Evolutionary conservation across 2,113 vertebrate species (phyloP), one percentile per base, ranked within the genome.

Genomic region (Nothoprocta perdicaria): DNA sequence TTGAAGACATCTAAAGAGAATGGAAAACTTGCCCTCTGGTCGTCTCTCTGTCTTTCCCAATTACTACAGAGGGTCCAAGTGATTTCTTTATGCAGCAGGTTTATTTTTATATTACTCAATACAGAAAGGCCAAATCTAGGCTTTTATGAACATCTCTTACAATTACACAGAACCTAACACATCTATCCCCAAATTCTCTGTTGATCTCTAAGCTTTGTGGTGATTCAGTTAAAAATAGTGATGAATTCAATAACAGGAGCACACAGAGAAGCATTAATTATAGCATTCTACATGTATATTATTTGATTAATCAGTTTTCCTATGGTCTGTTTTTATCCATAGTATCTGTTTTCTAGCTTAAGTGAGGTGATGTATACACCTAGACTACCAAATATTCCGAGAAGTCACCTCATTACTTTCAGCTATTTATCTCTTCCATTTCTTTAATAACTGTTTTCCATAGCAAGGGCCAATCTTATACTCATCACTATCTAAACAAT

Each of bases 41-140:
- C 29, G 13, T 24, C 43, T 5, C 2, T 31, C 2, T 75, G 31
- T 41, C 31, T 62, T 84, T 79, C 67, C 10, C 21, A 43, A 53
- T 76, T 45, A 16, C 50, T 69, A 6, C 6, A 67, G 23, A 79
- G 9, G 1, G 3, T 23, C 40, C 33, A 46, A 31, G 12, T 67
- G 31, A 78, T 67, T 77, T 13, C 21, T 4, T 41, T 58, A 53
- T 1, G 1, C 18, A 17, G 1, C 0, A 1, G 14, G 12, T 79
- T 89, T 87, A n/a, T 9, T 60, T 73, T 43, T 53, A 10, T 4
- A 21, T 18, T 84, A 62, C 7, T 83, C 9, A 57, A 41, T 6
- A 13, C 46, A n/a, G 75, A 14, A 91, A 83, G 13, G 35, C 29
- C 79, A 18, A 43, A 6, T 52, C 21, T 78, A 73, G 60, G 1